Percentiles rank a stretch among this genome's conserved stretches.
Conservation (phyloP, 1,140 invertebrate genomes). For the Delia radicum region DNA sequence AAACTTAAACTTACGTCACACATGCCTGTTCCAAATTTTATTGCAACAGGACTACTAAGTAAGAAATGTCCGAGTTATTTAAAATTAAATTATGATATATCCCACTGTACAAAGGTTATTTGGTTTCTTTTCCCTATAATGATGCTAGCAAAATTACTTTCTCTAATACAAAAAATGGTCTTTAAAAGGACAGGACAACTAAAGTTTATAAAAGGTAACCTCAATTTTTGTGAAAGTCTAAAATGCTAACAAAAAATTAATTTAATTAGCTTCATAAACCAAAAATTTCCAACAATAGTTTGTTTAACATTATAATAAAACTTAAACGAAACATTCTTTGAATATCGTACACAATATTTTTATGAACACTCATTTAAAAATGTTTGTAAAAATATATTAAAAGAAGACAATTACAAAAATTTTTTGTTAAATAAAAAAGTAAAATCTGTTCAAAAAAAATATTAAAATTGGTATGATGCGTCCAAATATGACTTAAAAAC, state of each 20-base stretch:
- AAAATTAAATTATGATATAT: too few species aligned
- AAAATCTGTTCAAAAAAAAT: too few species aligned
- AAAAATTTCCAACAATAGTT: background rate
- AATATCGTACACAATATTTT: background rate
- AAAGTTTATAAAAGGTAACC: background rate
- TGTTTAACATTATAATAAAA: background rate
- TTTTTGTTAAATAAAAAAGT: too few species aligned
- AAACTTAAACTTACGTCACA: too few species aligned
- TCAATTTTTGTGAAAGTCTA: background rate
- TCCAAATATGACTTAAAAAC: too few species aligned
- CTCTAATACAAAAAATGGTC: constrained; percentile 11
- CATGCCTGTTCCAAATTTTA: too few species aligned
- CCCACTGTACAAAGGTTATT: too few species aligned
- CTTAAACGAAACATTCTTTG: background rate
- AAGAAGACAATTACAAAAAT: too few species aligned
- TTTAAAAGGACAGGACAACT: background rate
- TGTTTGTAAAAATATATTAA: too few species aligned
- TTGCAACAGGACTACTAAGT: too few species aligned
- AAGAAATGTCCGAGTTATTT: too few species aligned
- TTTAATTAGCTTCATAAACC: background rate
- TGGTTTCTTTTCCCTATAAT: background rate
- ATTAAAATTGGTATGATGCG: too few species aligned
- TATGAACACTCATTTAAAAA: background rate
- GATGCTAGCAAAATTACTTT: constrained; percentile 8
- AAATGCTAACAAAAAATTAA: background rate